Conservation (phyloP, 1,140 invertebrate species). For the Orchestia grillus region DNA sequence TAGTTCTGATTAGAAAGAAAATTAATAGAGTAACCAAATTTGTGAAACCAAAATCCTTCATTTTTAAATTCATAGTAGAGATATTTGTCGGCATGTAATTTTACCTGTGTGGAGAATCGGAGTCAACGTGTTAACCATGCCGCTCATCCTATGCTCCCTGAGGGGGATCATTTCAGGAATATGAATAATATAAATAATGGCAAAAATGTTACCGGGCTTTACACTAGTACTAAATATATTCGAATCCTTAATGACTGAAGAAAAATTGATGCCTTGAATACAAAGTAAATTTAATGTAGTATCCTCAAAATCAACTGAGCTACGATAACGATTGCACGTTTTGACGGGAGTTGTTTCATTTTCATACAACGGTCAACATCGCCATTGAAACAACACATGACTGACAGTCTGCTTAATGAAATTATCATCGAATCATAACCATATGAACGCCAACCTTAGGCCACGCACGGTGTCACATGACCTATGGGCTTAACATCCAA, state of each 20-base stretch:
- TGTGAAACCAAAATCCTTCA: too few relatives aligned
- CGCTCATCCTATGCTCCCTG: too few relatives aligned
- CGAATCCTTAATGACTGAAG: not conserved
- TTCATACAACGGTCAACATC: too few relatives aligned
- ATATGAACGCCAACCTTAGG: not conserved
- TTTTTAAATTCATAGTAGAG: too few relatives aligned
- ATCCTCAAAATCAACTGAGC: not conserved
- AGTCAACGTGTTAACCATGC: too few relatives aligned
- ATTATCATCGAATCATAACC: not conserved
- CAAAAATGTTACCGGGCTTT: not conserved
- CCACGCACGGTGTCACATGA: not conserved
- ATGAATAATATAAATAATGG: not conserved
- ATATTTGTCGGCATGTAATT: too few relatives aligned
- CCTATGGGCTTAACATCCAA: not conserved
- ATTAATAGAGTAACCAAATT: too few relatives aligned
- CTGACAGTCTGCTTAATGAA: not conserved
- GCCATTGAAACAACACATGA: not conserved
- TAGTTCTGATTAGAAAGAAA: too few relatives aligned
- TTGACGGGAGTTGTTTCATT: not conserved
- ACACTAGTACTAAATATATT: not conserved
- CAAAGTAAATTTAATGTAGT: not conserved
- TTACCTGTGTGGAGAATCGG: too few relatives aligned
- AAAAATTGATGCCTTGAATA: not conserved
- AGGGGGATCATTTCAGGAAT: not conserved
- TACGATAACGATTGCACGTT: not conserved